A percentile compares a stretch with the other conserved stretches of the same genome.
These are phyloP conservation scores for Orius laevigatus DNA, from an alignment of 1,140 invertebrate genomes.

Conservation along the genomic window DNA sequence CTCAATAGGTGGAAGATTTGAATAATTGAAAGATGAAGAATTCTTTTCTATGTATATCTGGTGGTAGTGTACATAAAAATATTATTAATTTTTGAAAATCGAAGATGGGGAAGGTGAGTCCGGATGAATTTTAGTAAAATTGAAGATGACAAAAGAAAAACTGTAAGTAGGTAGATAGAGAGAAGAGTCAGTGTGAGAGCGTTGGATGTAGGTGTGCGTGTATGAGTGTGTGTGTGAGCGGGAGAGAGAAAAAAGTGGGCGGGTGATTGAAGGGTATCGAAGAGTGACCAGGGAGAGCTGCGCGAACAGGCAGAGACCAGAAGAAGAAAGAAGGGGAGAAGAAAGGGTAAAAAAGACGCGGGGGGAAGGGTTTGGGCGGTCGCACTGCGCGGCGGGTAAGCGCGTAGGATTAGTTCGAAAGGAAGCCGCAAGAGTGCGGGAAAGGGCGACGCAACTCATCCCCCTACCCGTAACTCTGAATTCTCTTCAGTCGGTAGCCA, in stretches of 20 bases:
- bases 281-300: slow-evolving; percentile 1
- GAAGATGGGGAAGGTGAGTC: too few species aligned
- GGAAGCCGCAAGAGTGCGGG: slow-evolving; percentile 30
- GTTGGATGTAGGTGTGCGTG: neutral
- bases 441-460: slow-evolving; percentile 28
- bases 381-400: slow-evolving; percentile 19
- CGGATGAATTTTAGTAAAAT: too few species aligned
- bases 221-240: slow-evolving; percentile 1
- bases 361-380: slow-evolving; percentile 12
- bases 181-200: neutral
- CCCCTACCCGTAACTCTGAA: slow-evolving; percentile 28
- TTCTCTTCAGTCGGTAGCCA: slow-evolving; percentile 25
- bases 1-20: too few species aligned
- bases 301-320: slow-evolving; percentile 9
- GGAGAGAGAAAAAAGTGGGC: slow-evolving; percentile 12
- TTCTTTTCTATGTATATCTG: too few species aligned
- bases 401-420: slow-evolving; percentile 30
- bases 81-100: too few species aligned
- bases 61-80: too few species aligned
- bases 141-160: too few species aligned
- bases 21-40: too few species aligned
- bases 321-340: slow-evolving; percentile 11
- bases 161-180: too few species aligned
- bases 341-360: slow-evolving; percentile 1
- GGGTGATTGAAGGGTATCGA: slow-evolving; percentile 12